Evolutionary conservation across 2,888 invertebrate genomes (phyloP).

Genomic region (Sipha maydis): DNA sequence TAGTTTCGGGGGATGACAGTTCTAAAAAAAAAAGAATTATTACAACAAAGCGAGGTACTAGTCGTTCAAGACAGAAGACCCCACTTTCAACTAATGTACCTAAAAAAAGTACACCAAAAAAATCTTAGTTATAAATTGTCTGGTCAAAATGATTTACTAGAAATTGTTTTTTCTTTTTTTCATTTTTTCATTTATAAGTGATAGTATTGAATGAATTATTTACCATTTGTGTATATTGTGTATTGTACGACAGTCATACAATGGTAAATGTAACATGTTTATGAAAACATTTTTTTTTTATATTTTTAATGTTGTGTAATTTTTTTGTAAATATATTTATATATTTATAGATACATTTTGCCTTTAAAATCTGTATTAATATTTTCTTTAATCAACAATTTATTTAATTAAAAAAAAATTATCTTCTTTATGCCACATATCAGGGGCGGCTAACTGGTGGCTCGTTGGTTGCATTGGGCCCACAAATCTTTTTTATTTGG

Average conservation of each 20-base stretch:
- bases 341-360: neutral
- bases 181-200: neutral
- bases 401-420: too few species aligned
- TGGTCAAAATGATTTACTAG: neutral
- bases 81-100: constrained; percentile 69
- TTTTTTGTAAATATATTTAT: neutral
- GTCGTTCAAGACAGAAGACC: constrained; percentile 76
- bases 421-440: too few species aligned
- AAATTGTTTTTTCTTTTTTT: neutral
- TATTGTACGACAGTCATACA: neutral
- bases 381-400: too few species aligned
- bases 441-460: too few species aligned
- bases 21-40: constrained; percentile 30
- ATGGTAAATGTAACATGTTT: neutral
- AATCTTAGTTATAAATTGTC: neutral
- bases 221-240: neutral
- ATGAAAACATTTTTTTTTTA: too few species aligned
- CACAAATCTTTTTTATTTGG: too few species aligned
- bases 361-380: too few species aligned
- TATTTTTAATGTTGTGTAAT: neutral
- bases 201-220: neutral
- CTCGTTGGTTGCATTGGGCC: too few species aligned
- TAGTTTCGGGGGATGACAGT: constrained; percentile 61
- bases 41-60: constrained; percentile 74
- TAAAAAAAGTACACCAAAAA: constrained; percentile 26